These are phyloP conservation scores for Turnix velox DNA, from an alignment of 2,113 vertebrate species.

Conservation along the genomic window DNA sequence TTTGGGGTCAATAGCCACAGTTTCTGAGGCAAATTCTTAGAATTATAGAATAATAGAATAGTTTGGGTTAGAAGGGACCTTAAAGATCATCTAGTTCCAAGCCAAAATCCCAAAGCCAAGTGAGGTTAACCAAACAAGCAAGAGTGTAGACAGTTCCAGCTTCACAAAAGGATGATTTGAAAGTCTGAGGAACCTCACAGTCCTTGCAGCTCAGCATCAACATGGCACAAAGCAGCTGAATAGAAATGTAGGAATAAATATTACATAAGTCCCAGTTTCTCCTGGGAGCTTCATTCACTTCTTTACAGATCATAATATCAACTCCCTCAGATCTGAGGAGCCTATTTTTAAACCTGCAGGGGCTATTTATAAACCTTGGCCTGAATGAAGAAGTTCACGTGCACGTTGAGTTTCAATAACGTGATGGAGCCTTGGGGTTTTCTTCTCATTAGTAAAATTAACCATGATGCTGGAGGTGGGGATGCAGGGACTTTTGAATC, in stretches of 20 bases:
- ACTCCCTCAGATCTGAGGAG: conserved; percentile 35
- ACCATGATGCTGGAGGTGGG: not conserved
- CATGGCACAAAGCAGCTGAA: conserved; percentile 18
- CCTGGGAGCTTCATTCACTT: conserved; percentile 52
- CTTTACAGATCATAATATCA: conserved; percentile 56
- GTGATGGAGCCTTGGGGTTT: conserved; percentile 12
- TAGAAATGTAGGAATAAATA: conserved; percentile 49
- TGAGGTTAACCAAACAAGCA: not conserved
- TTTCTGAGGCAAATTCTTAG: not conserved
- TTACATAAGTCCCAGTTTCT: conserved; percentile 39
- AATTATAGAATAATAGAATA: too few species aligned
- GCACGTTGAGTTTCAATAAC: conserved; percentile 51
- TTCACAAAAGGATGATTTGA: not conserved
- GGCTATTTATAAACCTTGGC: conserved; percentile 63
- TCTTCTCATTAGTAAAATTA: conserved; percentile 38
- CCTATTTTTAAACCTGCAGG: conserved; percentile 56
- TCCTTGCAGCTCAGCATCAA: conserved; percentile 20
- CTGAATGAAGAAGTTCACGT: conserved; percentile 38
- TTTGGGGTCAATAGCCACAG: not conserved
- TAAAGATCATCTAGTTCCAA: too few species aligned
- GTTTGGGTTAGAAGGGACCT: too few species aligned
- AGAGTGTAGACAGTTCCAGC: not conserved
- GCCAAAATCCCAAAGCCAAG: not conserved
- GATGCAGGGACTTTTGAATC: not conserved
- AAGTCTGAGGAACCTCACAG: conserved; percentile 16